A percentile compares a stretch with the other conserved stretches of the same genome.
Evolutionary conservation across 2,797 vertebrate genomes (phyloP).

Genomic region (Tachyglossus aculeatus): DNA sequence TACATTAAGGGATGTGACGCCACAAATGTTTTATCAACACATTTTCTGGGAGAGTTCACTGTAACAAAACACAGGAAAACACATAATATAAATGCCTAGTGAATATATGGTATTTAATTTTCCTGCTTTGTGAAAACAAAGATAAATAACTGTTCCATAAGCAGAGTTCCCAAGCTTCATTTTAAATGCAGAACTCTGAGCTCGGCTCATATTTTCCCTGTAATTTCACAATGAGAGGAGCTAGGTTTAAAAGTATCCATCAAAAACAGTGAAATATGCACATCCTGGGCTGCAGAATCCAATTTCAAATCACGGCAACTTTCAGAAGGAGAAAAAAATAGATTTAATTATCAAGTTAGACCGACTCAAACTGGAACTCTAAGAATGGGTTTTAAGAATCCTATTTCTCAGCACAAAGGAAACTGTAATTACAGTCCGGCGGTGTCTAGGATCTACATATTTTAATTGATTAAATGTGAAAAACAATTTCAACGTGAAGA

Average conservation of each 20-base stretch:
- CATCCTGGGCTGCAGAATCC: not conserved
- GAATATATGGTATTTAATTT: slow-evolving; percentile 47
- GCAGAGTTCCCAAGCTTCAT: slow-evolving; percentile 17
- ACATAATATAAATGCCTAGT: slow-evolving; percentile 33
- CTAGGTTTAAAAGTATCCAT: not conserved
- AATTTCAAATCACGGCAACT: not conserved
- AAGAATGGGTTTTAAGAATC: too few species aligned
- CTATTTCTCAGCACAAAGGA: too few species aligned
- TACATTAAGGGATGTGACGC: slow-evolving; percentile 48
- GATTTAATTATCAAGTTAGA: too few species aligned
- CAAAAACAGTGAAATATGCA: not conserved
- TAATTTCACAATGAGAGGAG: slow-evolving; percentile 29
- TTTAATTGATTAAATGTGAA: too few species aligned
- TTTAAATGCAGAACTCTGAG: slow-evolving; percentile 28
- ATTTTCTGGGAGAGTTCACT: slow-evolving; percentile 29
- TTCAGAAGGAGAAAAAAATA: not conserved
- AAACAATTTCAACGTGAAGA: too few species aligned
- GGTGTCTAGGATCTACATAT: too few species aligned
- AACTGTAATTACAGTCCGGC: too few species aligned
- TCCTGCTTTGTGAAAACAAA: slow-evolving; percentile 49
- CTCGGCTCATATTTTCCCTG: slow-evolving; percentile 32
- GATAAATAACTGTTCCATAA: slow-evolving; percentile 45
- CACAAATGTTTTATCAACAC: slow-evolving; percentile 57
- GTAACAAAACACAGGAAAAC: slow-evolving; percentile 47
- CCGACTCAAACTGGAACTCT: too few species aligned